Evolutionary conservation across 2,888 invertebrate genomes (phyloP), one percentile per base, ranked within the genome.

Genomic region (Clivina fossor): DNA sequence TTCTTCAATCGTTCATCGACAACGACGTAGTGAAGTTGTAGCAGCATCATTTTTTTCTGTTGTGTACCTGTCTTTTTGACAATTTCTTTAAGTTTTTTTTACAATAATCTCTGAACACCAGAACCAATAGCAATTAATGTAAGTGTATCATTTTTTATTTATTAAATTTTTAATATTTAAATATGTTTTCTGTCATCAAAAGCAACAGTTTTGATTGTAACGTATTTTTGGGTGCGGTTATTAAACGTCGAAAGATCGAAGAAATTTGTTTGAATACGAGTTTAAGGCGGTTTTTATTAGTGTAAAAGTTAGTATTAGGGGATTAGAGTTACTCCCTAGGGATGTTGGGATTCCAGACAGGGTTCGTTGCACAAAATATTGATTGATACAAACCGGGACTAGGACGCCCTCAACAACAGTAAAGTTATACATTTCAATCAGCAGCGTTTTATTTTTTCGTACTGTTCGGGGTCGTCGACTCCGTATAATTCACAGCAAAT

Each of bases 31-130:
- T 51, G 20, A 22, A 32, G 43, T 43, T 38, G 20, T 24, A 43
- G 5, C 40, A 22, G 16, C 30, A 18, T 11, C n/a, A 26, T 38
- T 50, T 50, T 40, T n/a, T 37, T 50, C 43, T 51, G 51, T 51
- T n/a, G 51, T 51, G 43, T 51, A 51, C 51, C 43, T 51, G 41
- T 51, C 51, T 51, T 50, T 28, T 43, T 51, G 41, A 51, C 51
- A 51, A 30, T 43, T 51, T 51, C 40, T 40, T n/a, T 40, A 41
- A 51, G 43, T 51, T 51, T 32, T 49, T 43, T 50, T 16, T 51
- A 51, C 24, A 20, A 37, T 41, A 41, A 51, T 18, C 37, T 32
- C n/a, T n/a, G n/a, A n/a, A 15, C 41, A 43, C 41, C 32, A 15
- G 20, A 43, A 24, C 20, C 28, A 9, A 51, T 22, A 41, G 43